Conservation (phyloP, 2,888 invertebrate species). For the Cybosia mesomella region DNA sequence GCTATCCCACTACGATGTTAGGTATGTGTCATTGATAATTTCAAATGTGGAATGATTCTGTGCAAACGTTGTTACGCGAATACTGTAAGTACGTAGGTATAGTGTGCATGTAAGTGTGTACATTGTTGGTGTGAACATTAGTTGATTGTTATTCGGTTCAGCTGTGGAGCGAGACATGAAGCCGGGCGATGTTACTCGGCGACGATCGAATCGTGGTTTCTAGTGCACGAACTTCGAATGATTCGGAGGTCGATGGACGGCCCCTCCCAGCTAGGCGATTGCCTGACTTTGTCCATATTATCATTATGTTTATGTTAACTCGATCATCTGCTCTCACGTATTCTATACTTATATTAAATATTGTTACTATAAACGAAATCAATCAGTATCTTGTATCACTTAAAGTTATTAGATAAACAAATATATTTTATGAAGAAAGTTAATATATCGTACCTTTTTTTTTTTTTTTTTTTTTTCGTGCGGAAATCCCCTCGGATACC, state of each 20-base stretch:
- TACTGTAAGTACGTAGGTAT: slow-evolving; percentile 19
- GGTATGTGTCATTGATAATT: slow-evolving; percentile 39
- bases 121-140: slow-evolving; percentile 55
- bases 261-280: slow-evolving; percentile 53
- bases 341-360: background rate
- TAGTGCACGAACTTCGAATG: slow-evolving; percentile 52
- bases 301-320: slow-evolving; percentile 39
- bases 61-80: slow-evolving; percentile 56
- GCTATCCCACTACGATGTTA: background rate
- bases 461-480: too few relatives aligned
- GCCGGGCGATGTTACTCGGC: slow-evolving; percentile 52
- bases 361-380: background rate
- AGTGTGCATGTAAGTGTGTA: slow-evolving; percentile 34
- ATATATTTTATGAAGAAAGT: background rate
- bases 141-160: slow-evolving; percentile 72
- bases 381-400: background rate
- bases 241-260: slow-evolving; percentile 70
- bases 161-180: slow-evolving; percentile 61
- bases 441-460: too few relatives aligned
- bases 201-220: slow-evolving; percentile 57
- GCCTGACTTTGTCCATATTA: slow-evolving; percentile 47
- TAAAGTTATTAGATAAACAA: background rate
- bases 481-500: too few relatives aligned
- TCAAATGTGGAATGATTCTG: slow-evolving; percentile 54
- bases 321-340: slow-evolving; percentile 19